Conservation (phyloP, 2,113 vertebrate genomes). For the Gymnogyps californianus region DNA sequence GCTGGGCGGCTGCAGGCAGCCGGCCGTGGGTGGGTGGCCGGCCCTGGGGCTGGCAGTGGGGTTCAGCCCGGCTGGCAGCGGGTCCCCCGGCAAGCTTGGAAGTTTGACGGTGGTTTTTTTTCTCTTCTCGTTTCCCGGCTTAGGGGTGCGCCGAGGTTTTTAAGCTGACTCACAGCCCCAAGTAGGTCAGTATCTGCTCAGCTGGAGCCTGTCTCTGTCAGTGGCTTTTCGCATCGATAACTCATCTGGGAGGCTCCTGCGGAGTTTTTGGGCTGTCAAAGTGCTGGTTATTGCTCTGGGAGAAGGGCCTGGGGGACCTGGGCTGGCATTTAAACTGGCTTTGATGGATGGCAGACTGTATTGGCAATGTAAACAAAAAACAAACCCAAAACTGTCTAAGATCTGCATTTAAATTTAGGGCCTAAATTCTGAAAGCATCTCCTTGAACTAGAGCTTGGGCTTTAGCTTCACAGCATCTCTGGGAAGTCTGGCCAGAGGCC, state of each 20-base stretch:
- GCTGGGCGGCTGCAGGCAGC: neutral
- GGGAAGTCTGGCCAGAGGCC: neutral
- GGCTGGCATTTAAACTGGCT: rapidly evolving
- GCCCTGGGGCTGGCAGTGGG: neutral
- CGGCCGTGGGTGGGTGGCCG: no score
- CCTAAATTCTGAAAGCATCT: neutral
- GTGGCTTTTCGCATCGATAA: neutral
- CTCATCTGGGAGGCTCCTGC: neutral
- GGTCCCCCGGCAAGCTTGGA: neutral
- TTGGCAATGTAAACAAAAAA: rapidly evolving
- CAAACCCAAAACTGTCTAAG: rapidly evolving
- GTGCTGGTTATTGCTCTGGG: neutral
- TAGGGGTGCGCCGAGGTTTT: neutral
- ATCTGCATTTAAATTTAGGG: neutral
- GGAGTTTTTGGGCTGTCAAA: neutral
- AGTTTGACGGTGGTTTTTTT: neutral
- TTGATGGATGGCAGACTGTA: neutral
- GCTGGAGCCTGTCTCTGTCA: neutral
- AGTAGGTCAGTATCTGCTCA: neutral
- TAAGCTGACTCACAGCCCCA: neutral
- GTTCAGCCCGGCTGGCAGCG: neutral
- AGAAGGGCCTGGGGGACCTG: neutral
- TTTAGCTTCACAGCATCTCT: neutral
- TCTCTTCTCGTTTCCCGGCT: neutral
- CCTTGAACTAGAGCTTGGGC: neutral